phyloP scores from a whole-genome alignment of 1,140 invertebrate genomes.

The Lasioglossum baleicum region DNA sequence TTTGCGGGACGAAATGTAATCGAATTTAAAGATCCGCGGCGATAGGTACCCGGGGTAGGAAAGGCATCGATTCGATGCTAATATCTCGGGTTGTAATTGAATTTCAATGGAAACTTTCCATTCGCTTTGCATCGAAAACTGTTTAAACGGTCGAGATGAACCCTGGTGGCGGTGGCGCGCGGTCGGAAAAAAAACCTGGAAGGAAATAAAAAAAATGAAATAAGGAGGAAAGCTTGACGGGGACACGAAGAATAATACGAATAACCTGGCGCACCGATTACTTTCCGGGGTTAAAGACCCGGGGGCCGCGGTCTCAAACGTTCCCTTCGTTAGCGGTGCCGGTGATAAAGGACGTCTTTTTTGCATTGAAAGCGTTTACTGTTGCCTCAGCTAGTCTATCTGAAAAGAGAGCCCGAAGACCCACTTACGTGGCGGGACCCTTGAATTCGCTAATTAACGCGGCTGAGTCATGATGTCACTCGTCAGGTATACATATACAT shows the following conservation, averaged over 20 bases:
- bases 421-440: constrained; percentile 39
- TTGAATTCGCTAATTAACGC: constrained; percentile 61
- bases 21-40: constrained; percentile 12
- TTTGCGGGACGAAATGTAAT: neutral
- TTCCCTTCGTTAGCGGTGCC: constrained; percentile 47
- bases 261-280: constrained; percentile 26
- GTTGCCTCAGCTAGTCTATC: constrained; percentile 37
- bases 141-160: constrained; percentile 23
- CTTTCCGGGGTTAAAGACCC: constrained; percentile 46
- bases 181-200: too few species aligned
- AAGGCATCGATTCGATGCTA: constrained; percentile 19
- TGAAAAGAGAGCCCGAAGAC: constrained; percentile 23
- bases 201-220: neutral
- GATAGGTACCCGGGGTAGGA: neutral
- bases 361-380: constrained; percentile 56
- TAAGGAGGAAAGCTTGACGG: neutral
- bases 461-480: constrained; percentile 52
- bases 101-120: constrained; percentile 34
- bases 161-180: neutral
- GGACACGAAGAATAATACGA: neutral
- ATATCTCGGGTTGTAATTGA: constrained; percentile 27
- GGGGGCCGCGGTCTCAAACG: constrained; percentile 15
- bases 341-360: constrained; percentile 68
- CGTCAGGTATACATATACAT: constrained; percentile 23
- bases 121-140: constrained; percentile 28